These are phyloP conservation scores for Podiceps cristatus DNA, from an alignment of 2,113 vertebrate genomes.

Conservation along the genomic window DNA sequence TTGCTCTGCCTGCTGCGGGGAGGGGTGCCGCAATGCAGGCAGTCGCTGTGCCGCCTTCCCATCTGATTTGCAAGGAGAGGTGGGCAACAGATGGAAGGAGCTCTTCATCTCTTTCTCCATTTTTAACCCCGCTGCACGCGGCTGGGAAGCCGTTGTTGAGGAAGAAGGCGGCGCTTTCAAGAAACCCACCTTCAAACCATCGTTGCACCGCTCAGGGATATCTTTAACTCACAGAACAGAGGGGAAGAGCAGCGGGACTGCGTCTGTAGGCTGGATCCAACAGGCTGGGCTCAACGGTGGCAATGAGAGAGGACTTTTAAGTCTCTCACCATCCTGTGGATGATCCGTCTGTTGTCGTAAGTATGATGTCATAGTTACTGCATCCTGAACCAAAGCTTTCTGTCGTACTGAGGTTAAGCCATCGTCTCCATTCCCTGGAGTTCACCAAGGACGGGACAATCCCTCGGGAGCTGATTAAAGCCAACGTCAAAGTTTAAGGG, in stretches of 20 bases:
- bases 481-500: neutral
- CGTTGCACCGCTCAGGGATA: neutral
- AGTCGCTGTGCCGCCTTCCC: neutral
- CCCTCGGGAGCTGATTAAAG: neutral
- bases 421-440: neutral
- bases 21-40: neutral
- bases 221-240: slow-evolving; percentile 42
- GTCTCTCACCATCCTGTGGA: neutral
- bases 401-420: neutral
- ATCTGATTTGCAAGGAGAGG: neutral
- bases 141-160: slow-evolving; percentile 25
- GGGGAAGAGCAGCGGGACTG: neutral
- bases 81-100: neutral
- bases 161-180: neutral
- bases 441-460: neutral
- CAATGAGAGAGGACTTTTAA: neutral
- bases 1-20: neutral
- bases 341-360: neutral
- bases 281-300: neutral
- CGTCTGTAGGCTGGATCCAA: slow-evolving; percentile 54
- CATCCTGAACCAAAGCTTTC: neutral
- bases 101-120: neutral
- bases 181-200: slow-evolving; percentile 31
- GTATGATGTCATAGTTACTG: neutral
- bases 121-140: neutral